Base-by-base conservation (phyloP, 1,140 invertebrate species). In the Micrasema longulum region DNA sequence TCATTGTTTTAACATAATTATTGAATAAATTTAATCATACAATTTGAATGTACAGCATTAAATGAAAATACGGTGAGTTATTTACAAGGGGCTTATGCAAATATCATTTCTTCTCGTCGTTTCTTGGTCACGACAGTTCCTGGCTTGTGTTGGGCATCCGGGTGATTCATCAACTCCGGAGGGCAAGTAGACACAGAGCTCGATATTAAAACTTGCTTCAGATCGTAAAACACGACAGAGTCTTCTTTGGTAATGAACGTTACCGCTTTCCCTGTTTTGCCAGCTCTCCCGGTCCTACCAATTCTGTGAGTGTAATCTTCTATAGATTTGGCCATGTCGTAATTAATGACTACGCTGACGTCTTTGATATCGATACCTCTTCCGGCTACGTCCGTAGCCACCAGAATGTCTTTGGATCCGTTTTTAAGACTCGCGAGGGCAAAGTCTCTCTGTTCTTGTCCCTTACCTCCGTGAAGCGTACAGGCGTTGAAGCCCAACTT, bases 291-390 rank as follows among this genome's bases (percentile, higher is more conserved):
- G 0, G 98, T 99, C 87, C 98, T 91, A 81, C 98, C 98, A 82
- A 99, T 99, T 89, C 98, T 92, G 93, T 99, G 98, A 0, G 97
- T 99, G 78, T 99, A 99, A 88, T 99, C 97, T 89, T 99, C 97
- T 80, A 99, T 99, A 57, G 92, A 91, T 84, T 99, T 99, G 0
- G 97, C 97, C 98, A 99, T 99, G 82, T 99, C 98, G 77, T 99
- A 99, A 83, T 99, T 99, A 76, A 99, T 97, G 71, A 99, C 97
- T 84, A 98, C 89, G 0, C 96, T 97, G 0, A 99, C 98, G 84
- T 99, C 97, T 82, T 99, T 99, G 78, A 99, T 99, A 80, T 99
- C 98, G 75, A 99, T 99, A 96, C 98, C 98, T 90, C 98, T 92
- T 76, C 98, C 98, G 79, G 98, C 98, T 1, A 99, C 98, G 86